Evolutionary conservation across 2,888 invertebrate species (phyloP), one percentile per base, ranked within the genome.

Genomic region (Urechis unicinctus): DNA sequence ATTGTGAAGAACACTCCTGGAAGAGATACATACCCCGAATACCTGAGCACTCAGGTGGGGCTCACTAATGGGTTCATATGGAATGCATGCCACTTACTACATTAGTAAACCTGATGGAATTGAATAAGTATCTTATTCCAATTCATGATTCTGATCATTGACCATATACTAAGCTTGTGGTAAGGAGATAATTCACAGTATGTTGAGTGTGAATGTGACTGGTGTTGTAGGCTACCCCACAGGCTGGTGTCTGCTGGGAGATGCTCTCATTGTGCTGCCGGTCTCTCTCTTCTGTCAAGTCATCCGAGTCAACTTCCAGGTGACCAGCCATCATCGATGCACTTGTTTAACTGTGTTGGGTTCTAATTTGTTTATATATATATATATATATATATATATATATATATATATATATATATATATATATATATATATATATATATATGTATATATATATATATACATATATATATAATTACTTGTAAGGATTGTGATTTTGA

Each of bases 191-290:
- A n/a, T n/a, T n/a, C n/a, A n/a, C n/a, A n/a, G n/a, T 13, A 9
- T 22, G 24, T 48, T 25, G 21, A 29, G 1, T 53, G 26, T 59
- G n/a, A n/a, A n/a, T n/a, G n/a, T n/a, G n/a, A n/a, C n/a, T n/a
- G n/a, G n/a, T n/a, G n/a, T n/a, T 68, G 60, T 69, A 72, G 83
- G 82, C 21, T 86, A 84, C 42, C 79, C 80, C 80, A 1, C 69
- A 5, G 88, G 88, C 9, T 89, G 89, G 88, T 80, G 84, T 29
- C 78, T 86, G 51, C 78, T 88, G 59, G 83, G 84, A 61, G 89
- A 90, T 69, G 74, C 87, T 1, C 76, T 88, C 4, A 78, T 86
- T 3, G 81, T 86, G 1, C 78, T 89, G 66, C 90, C 89, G 0
- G 71, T 89, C 0, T 84, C 83, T 0, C 67, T 88, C n/a, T 85